Evolutionary conservation across 2,888 invertebrate species (phyloP), one percentile per base, ranked within the genome.

Genomic region (Folsomia manolachei): DNA sequence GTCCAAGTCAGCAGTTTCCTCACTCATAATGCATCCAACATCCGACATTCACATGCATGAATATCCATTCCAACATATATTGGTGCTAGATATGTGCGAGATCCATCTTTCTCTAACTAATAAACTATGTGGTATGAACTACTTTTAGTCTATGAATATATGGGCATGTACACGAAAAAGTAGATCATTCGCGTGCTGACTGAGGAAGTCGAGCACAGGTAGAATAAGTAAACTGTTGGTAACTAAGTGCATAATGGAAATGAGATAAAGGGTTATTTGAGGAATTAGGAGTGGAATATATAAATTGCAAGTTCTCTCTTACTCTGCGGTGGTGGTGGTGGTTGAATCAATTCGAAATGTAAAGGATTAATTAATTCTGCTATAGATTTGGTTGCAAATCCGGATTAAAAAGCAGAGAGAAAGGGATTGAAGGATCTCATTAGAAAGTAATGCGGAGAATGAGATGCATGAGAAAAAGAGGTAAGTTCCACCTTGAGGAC

Each of bases 331-430:
- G n/a, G n/a, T n/a, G n/a, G n/a, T n/a, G n/a, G n/a, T 14, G 56
- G 56, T 56, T 18, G 56, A 56, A 56, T 56, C 56, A 19, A 18
- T 56, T 56, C 56, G n/a, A 39, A 39, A 39, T 21, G 56, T 19
- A 56, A 56, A 56, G 56, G 56, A 56, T 56, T 56, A 56, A 56
- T 56, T 56, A 56, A 56, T 56, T 56, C 56, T 21, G 18, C 56
- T 56, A 7, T 56, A 56, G 56, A 56, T 56, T 56, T 56, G 56
- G 56, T 56, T 56, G 56, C 56, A 56, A 56, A 56, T 56, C 56
- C 56, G 56, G 7, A 56, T 56, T 56, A 56, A 56, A 21, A 56
- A 56, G 56, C 21, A 19, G 21, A 14, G 39, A 39, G 39, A 39
- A 39, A 39, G 39, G 39, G 7, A 39, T 4, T 39, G 39, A 56